Evolutionary conservation across 2,888 invertebrate species (phyloP), one percentile per base, ranked within the genome.

Genomic region (Cataglyphis rosenhaueri): DNA sequence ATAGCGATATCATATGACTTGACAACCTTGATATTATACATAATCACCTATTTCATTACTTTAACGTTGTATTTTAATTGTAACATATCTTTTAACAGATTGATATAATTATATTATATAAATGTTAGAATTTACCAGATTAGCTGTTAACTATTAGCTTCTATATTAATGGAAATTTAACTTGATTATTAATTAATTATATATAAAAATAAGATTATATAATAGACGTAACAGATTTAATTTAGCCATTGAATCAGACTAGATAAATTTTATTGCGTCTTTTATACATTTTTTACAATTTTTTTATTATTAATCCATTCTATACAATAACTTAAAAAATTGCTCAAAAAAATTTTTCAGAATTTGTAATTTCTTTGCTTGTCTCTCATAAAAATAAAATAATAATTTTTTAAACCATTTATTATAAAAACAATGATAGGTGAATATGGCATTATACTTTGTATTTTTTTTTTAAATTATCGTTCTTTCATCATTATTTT

Each of bases 31-130:
- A 66, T 76, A 35, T 35, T 35, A 6, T 35, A 41, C n/a, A 57
- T 76, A 55, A 76, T 76, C n/a, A 38, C 6, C 41, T 55, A 55
- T 66, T 76, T 66, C 55, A 57, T 76, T 65, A n/a, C n/a, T 76
- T 55, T 48, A 74, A 62, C 44, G 32, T 62, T 62, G 48, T 21
- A 21, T 62, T 74, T 4, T 65, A 38, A 25, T 18, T 35, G 4
- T 41, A n/a, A 21, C 15, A 61, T 44, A 75, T 75, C 18, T 75
- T 64, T 38, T 29, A 55, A 9, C 41, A 29, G 38, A 25, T 12
- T 48, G 65, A 65, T n/a, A 35, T 8, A 76, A 57, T 29, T n/a
- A 12, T 25, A 4, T 41, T 25, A 4, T 41, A 41, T 55, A 55
- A 76, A 65, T 55, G 15, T 65, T 74, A 75, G 21, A 75, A 44